Conservation (phyloP, 37 sponge, comb jelly and placozoan species). For the Theonella swinhoei region DNA sequence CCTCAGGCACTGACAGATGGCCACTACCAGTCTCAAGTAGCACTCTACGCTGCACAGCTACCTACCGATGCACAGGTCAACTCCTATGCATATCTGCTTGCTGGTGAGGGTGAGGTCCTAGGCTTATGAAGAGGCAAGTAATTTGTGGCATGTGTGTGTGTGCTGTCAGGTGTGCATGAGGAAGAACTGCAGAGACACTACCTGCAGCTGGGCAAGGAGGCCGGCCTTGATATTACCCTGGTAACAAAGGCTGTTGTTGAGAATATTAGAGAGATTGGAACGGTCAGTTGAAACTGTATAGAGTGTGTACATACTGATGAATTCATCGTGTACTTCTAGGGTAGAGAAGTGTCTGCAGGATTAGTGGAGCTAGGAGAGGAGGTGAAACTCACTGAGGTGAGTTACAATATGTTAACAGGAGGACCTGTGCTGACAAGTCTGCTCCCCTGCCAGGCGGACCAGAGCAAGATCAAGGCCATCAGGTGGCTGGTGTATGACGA, state of each 20-base stretch:
- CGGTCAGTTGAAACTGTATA: constrained; percentile 9
- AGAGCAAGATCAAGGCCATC: constrained; percentile 75
- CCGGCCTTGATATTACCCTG: constrained; percentile 64
- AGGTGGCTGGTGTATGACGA: constrained; percentile 93
- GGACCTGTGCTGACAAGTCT: too few relatives aligned
- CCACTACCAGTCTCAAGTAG: constrained; percentile 45
- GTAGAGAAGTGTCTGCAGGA: too few relatives aligned
- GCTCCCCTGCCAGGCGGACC: constrained; percentile 52
- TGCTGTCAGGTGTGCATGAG: constrained; percentile 24
- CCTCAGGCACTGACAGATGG: constrained; percentile 25
- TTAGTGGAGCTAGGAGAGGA: constrained; percentile 33
- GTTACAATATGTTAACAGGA: not conserved
- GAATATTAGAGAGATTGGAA: constrained; percentile 52
- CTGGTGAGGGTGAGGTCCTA: constrained; percentile 41
- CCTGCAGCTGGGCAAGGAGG: constrained; percentile 64
- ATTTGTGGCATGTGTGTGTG: not conserved
- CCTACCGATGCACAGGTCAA: constrained; percentile 58
- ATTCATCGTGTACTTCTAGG: too few relatives aligned
- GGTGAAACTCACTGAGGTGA: constrained; percentile 29
- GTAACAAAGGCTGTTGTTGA: constrained; percentile 82
- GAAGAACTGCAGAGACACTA: constrained; percentile 53
- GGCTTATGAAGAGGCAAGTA: not conserved
- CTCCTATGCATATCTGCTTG: constrained; percentile 72
- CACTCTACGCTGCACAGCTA: constrained; percentile 65
- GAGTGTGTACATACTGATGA: not conserved